Evolutionary conservation across 2,113 vertebrate genomes (phyloP).

Genomic region (Pygoscelis antarcticus): DNA sequence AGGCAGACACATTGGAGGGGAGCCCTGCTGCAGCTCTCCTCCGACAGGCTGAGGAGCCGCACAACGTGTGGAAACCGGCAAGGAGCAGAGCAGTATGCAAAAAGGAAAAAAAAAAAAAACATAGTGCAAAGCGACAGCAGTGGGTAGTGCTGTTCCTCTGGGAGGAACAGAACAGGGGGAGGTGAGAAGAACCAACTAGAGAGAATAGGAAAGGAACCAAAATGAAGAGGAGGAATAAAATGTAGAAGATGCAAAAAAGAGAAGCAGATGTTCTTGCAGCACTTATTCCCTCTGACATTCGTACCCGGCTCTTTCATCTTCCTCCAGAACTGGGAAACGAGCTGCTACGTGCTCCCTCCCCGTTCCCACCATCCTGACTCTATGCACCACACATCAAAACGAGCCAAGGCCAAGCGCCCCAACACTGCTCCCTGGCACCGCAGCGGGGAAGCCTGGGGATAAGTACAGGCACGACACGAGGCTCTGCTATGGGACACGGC

Average conservation of each 20-base stretch:
- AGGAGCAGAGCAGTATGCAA: conserved; percentile 42
- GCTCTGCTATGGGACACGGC: neutral
- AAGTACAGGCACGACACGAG: neutral
- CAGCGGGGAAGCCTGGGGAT: neutral
- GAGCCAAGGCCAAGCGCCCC: neutral
- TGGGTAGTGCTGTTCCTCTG: conserved; percentile 67
- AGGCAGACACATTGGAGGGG: conserved; percentile 61
- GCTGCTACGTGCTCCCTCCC: neutral
- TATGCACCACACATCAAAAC: neutral
- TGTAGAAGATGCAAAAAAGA: conserved; percentile 53
- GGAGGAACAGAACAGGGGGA: conserved; percentile 69
- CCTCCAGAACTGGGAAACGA: conserved; percentile 15
- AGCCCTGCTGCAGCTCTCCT: conserved; percentile 59
- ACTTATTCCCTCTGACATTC: conserved; percentile 46
- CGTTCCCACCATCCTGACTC: neutral
- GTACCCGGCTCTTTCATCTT: conserved; percentile 15
- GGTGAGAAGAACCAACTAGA: conserved; percentile 67
- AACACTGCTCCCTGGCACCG: rapidly evolving
- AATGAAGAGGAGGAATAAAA: conserved; percentile 65
- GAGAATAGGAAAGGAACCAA: conserved; percentile 64
- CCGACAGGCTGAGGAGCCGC: conserved; percentile 35
- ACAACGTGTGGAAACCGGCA: conserved; percentile 32
- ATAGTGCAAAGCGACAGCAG: conserved; percentile 62
- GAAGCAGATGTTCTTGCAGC: conserved; percentile 64
- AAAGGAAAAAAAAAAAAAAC: neutral